Percentiles rank a stretch among this genome's conserved stretches.
These are phyloP conservation scores for Platichthys flesus DNA, from an alignment of 2,113 vertebrate species.

Conservation along the genomic window DNA sequence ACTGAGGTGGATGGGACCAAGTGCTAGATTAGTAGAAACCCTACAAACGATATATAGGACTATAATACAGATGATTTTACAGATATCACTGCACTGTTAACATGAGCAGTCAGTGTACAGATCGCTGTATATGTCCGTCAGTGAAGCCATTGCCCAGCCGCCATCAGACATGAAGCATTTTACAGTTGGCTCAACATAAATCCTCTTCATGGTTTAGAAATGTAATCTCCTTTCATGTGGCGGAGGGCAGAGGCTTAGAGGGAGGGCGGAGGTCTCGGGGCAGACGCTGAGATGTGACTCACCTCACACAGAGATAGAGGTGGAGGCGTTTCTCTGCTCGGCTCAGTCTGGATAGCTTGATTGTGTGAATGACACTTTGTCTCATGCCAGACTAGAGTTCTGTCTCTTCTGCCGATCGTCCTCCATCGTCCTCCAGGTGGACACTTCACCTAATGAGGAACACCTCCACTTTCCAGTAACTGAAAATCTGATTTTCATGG, in stretches of 20 bases:
- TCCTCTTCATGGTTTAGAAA: constrained; percentile 35
- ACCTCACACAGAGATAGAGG: background rate
- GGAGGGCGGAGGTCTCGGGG: background rate
- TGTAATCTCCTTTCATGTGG: constrained; percentile 43
- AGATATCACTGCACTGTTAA: background rate
- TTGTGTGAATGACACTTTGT: constrained; percentile 22
- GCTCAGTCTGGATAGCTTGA: constrained; percentile 16
- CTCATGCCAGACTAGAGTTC: constrained; percentile 7
- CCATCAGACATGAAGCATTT: constrained; percentile 34
- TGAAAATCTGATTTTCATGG: constrained; percentile 3
- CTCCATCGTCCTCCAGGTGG: background rate
- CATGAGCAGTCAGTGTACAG: background rate
- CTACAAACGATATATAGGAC: background rate
- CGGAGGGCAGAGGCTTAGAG: background rate
- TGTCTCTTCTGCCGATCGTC: constrained; percentile 1
- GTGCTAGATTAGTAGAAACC: background rate
- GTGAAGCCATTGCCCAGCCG: constrained; percentile 1
- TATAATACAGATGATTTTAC: background rate
- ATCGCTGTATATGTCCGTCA: constrained; percentile 1
- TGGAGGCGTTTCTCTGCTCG: constrained; percentile 5
- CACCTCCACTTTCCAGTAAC: background rate
- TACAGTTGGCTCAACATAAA: constrained; percentile 45
- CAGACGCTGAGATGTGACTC: constrained; percentile 32
- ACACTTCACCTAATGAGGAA: constrained; percentile 6
- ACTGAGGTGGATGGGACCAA: too few species aligned